These are phyloP conservation scores for Octodonta nipae DNA, from an alignment of 2,888 invertebrate genomes.

Conservation along the genomic window DNA sequence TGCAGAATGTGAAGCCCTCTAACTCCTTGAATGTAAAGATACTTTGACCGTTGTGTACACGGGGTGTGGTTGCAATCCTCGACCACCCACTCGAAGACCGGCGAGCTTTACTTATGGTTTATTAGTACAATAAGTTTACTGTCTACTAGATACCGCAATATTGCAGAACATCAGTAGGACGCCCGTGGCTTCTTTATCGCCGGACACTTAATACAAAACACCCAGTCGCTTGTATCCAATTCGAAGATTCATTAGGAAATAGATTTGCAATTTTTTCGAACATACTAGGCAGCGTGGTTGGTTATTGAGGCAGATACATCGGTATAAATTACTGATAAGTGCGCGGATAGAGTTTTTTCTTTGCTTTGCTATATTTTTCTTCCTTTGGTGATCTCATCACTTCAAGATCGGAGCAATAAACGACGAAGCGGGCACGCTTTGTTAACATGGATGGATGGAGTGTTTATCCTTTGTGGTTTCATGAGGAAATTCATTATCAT, in stretches of 20 bases:
- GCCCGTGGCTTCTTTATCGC: constrained; percentile 12
- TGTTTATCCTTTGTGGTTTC: too few species aligned
- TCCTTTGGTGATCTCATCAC: too few species aligned
- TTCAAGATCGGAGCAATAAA: too few species aligned
- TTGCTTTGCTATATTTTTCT: too few species aligned
- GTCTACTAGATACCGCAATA: constrained; percentile 10
- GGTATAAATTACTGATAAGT: too few species aligned
- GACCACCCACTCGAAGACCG: constrained; percentile 14
- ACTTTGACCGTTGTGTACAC: constrained; percentile 5
- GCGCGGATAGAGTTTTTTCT: too few species aligned
- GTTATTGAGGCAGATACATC: too few species aligned
- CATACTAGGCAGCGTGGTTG: too few species aligned
- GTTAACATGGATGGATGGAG: too few species aligned
- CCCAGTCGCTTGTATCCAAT: constrained; percentile 11
- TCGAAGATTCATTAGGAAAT: constrained; percentile 9
- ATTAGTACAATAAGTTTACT: constrained; percentile 14
- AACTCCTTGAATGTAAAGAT: background rate
- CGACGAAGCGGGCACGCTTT: too few species aligned
- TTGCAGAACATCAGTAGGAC: constrained; percentile 6
- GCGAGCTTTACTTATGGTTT: constrained; percentile 14
- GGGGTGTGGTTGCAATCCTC: constrained; percentile 13
- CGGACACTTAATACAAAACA: constrained; percentile 11
- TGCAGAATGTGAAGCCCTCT: background rate
- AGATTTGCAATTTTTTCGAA: too few species aligned
- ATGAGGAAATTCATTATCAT: too few species aligned